Percentiles rank a stretch among this genome's conserved stretches.
Conservation (phyloP, 2,797 vertebrate genomes). For the Rhinoraja longicauda region DNA sequence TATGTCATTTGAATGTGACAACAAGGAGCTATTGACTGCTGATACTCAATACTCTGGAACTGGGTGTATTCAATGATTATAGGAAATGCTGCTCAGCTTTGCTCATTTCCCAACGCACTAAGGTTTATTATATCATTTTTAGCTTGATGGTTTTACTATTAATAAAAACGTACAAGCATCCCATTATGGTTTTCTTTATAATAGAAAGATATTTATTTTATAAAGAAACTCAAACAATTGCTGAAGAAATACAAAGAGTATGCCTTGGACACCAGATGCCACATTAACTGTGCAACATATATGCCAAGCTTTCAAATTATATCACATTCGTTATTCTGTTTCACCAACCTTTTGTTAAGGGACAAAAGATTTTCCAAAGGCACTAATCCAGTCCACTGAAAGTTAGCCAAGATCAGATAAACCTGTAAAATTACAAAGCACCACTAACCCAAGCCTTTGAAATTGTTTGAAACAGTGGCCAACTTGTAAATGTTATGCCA, state of each 20-base stretch:
- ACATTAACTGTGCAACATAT: neutral
- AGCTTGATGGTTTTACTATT: neutral
- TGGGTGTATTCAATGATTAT: neutral
- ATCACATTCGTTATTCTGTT: neutral
- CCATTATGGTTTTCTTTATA: neutral
- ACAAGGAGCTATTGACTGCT: neutral
- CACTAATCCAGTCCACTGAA: slow-evolving; percentile 1
- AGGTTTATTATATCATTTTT: neutral
- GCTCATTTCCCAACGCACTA: neutral
- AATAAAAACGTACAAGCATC: neutral
- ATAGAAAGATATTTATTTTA: neutral
- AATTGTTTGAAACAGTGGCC: slow-evolving; percentile 18
- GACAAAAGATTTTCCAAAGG: slow-evolving; percentile 14
- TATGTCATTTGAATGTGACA: neutral
- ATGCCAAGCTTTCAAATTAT: slow-evolving; percentile 13
- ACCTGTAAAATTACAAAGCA: neutral
- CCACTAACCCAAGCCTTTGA: slow-evolving; percentile 17
- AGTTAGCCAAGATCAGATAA: neutral
- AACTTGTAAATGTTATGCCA: neutral
- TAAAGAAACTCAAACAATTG: neutral
- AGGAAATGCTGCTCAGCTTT: neutral
- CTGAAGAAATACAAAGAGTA: slow-evolving; percentile 10
- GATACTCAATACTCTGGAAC: neutral
- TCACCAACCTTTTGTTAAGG: neutral
- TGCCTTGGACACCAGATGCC: neutral